Evolutionary conservation across 1,140 invertebrate species (phyloP), one percentile per base, ranked within the genome.

Genomic region (Monochamus saltuarius): DNA sequence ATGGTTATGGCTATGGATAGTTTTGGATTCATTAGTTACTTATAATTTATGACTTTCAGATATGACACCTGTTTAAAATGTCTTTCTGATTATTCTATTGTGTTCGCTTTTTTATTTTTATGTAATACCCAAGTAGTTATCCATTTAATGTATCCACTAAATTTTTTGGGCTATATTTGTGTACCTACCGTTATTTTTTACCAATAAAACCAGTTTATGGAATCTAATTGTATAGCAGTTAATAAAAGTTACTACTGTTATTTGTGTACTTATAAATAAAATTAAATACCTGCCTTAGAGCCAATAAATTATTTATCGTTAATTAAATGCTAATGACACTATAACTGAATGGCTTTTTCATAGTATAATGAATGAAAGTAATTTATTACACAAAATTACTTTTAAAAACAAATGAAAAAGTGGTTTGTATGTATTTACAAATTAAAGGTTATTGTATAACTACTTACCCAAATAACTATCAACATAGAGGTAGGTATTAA

Each of bases 11-110:
- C 56, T 49, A 55, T 52, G 54, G 53, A 62, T 66, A 62, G 66
- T 68, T 68, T 62, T 60, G 61, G 63, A 66, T 60, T 70, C 64
- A 65, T 68, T 68, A 68, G 63, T 56, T 66, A 67, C 58, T 56
- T 65, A 62, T 70, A 61, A 68, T 67, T 70, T 68, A 68, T 65
- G 52, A 56, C 13, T 62, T 59, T 59, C 50, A 62, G 60, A 65
- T 62, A 59, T 59, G 64, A 64, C 64, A 70, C 68, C 66, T 69
- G 67, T 69, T 69, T 59, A 50, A 37, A 50, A 38, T 29, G 19
- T 39, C 16, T 34, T 29, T 47, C 29, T 49, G 6, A 13, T 57
- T 36, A 36, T 47, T 47, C n/a, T n/a, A 57, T 49, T 45, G 22
- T 47, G 14, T 47, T 43, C 14, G 22, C 40, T 35, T 57, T 29